Evolutionary conservation across 2,888 invertebrate genomes (phyloP), one percentile per base, ranked within the genome.

Genomic region (Cactoblastis cactorum): DNA sequence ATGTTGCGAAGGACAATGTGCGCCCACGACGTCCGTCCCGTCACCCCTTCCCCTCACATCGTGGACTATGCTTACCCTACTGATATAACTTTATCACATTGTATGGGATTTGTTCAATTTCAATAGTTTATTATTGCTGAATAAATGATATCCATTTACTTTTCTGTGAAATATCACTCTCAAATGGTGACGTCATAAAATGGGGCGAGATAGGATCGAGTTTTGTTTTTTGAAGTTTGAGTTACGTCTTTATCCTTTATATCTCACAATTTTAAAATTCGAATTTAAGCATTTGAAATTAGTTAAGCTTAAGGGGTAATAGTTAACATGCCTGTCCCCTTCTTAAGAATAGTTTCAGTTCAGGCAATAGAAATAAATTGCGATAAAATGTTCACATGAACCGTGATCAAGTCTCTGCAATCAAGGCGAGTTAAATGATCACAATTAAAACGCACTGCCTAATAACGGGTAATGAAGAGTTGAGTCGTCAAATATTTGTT

Each of bases 391-490:
- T 49, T 49, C 49, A 49, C 49, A 49, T 32, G 49, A 19, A 22
- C 18, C 19, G 32, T 41, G 49, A 49, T 49, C 39, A 14, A 35
- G 32, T 45, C 22, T 39, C 41, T 46, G 58, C 56, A 58, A 56
- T 63, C 59, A 58, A 53, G 57, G 52, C 50, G 55, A 58, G 59
- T 56, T 58, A 56, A 53, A 55, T 56, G 60, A 54, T 54, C 61
- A 71, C 74, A 78, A 80, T 78, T 81, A 78, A 83, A 79, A 76
- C 68, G 67, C 69, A 70, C 72, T 67, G 76, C 74, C 78, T 84
- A 85, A 86, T 84, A 87, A 83, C 77, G 76, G 80, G 74, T 85
- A 84, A 88, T 86, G 84, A 84, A 84, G 75, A 71, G 72, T 37
- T 11, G 43, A 32, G 28, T 75, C 72, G 50, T 76, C 79, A 83